Percentiles rank a stretch among this genome's conserved stretches.
These are phyloP conservation scores for Aptenodytes patagonicus DNA, from an alignment of 2,113 vertebrate genomes.

Conservation along the genomic window DNA sequence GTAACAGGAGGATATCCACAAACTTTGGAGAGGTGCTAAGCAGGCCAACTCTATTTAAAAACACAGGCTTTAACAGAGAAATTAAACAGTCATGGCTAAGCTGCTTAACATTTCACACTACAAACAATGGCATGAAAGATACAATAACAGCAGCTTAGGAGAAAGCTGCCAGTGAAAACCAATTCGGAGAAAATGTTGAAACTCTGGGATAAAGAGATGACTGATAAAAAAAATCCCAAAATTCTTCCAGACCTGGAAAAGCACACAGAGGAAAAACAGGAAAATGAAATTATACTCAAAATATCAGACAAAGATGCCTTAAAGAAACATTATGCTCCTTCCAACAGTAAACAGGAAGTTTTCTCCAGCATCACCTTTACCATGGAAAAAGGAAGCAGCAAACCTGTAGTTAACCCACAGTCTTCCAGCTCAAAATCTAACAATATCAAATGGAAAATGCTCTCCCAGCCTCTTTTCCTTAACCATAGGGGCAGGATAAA, in stretches of 20 bases:
- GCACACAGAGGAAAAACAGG: not conserved
- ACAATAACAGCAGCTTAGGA: slow-evolving; percentile 18
- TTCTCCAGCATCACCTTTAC: not conserved
- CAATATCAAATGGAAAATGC: not conserved
- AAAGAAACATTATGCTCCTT: not conserved
- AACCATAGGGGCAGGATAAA: not conserved
- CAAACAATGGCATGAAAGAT: slow-evolving; percentile 7
- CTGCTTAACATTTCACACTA: slow-evolving; percentile 28
- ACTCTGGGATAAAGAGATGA: not conserved
- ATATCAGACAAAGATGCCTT: not conserved
- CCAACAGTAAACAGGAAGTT: not conserved
- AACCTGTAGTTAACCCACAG: not conserved
- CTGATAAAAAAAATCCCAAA: not conserved
- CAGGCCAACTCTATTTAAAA: slow-evolving; percentile 11
- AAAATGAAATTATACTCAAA: not conserved
- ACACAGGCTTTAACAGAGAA: not conserved
- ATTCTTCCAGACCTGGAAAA: slow-evolving; percentile 5
- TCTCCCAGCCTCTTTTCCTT: not conserved
- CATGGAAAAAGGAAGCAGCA: not conserved
- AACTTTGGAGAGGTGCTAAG: not conserved
- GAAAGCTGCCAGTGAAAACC: slow-evolving; percentile 29
- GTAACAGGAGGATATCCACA: not conserved
- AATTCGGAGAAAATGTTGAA: not conserved
- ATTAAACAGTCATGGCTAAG: slow-evolving; percentile 44
- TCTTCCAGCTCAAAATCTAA: not conserved